Evolutionary conservation across 2,113 vertebrate genomes (phyloP).

Genomic region (Pluvialis apricaria): DNA sequence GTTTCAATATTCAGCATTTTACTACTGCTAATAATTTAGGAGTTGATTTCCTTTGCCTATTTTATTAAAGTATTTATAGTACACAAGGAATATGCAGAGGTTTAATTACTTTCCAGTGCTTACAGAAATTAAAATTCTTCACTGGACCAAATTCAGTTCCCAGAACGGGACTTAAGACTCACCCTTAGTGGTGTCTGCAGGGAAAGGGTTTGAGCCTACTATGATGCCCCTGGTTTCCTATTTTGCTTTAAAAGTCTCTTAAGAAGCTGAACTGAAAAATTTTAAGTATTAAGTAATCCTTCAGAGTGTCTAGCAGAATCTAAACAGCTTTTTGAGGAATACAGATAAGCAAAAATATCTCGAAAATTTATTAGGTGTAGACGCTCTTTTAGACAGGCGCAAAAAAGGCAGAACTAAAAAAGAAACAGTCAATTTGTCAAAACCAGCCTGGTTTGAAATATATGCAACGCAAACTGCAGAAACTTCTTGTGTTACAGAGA

Average conservation of each 20-base stretch:
- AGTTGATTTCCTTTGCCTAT: slow-evolving; percentile 43
- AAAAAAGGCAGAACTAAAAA: slow-evolving; percentile 25
- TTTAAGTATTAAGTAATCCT: neutral
- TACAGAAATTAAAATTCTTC: slow-evolving; percentile 39
- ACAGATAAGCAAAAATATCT: slow-evolving; percentile 11
- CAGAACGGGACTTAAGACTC: neutral
- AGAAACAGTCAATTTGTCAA: slow-evolving; percentile 26
- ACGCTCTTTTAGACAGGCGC: neutral
- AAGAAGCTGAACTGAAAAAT: slow-evolving; percentile 9
- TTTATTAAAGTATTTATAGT: slow-evolving; percentile 45
- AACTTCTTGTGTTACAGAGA: slow-evolving; percentile 32
- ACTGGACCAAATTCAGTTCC: neutral
- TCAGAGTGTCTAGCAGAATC: neutral
- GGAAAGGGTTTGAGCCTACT: neutral
- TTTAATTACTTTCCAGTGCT: slow-evolving; percentile 31
- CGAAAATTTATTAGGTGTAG: neutral
- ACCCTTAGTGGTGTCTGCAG: neutral
- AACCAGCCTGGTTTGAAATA: slow-evolving; percentile 55
- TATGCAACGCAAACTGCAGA: slow-evolving; percentile 13
- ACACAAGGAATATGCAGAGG: neutral
- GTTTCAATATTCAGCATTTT: slow-evolving; percentile 56
- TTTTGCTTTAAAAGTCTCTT: neutral
- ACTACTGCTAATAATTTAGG: slow-evolving; percentile 27
- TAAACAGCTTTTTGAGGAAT: slow-evolving; percentile 2
- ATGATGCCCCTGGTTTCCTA: neutral